Percentiles rank a stretch among this genome's conserved stretches.
phyloP scores from a whole-genome alignment of 2,888 invertebrate species.

The Willowsia nigromaculata region DNA sequence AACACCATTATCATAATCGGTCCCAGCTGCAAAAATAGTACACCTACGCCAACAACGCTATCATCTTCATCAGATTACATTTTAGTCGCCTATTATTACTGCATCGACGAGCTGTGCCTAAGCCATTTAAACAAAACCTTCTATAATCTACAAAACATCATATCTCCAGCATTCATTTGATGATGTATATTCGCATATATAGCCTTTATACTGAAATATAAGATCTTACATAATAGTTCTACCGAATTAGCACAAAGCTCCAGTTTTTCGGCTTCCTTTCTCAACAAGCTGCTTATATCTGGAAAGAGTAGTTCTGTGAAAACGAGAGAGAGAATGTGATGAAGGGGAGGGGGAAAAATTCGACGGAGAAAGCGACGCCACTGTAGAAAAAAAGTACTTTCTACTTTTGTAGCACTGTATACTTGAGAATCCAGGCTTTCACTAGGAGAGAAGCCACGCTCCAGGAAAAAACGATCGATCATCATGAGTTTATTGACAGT shows the following conservation, averaged over 20 bases:
- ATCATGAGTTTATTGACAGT: slow-evolving; percentile 70
- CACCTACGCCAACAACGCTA: background rate
- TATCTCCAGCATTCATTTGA: background rate
- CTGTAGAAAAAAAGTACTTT: too few relatives aligned
- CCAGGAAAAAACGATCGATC: slow-evolving; percentile 69
- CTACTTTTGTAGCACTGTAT: background rate
- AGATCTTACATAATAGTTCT: too few relatives aligned
- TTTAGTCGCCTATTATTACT: background rate
- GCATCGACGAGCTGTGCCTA: background rate
- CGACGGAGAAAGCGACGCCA: slow-evolving; percentile 53
- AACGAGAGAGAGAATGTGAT: background rate
- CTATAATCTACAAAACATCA: background rate
- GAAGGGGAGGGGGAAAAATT: slow-evolving; percentile 35
- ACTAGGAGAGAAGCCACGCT: slow-evolving; percentile 33
- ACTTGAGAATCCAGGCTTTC: background rate
- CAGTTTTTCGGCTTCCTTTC: background rate
- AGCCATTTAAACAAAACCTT: background rate
- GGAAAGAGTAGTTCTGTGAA: background rate
- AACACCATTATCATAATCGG: slow-evolving; percentile 23
- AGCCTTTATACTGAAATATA: too few relatives aligned
- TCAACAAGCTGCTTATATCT: background rate
- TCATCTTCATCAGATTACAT: background rate
- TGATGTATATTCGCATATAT: too few relatives aligned
- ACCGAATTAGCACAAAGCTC: background rate
- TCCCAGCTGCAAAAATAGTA: slow-evolving; percentile 20